Base-by-base conservation (phyloP, 2,113 vertebrate species). In the Megatriorchis doriae region DNA sequence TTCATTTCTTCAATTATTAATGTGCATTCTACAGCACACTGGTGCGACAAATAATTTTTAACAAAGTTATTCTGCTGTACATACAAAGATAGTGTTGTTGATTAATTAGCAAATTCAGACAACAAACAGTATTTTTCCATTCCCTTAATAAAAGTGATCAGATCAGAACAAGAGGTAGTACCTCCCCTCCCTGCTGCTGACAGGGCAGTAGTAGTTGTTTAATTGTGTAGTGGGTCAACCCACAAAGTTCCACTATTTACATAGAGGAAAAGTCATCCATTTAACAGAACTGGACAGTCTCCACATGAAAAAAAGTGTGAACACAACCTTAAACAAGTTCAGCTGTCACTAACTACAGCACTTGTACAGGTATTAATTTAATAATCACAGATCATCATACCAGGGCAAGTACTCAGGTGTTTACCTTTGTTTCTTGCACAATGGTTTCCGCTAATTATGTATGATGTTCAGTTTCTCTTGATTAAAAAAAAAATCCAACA, bases 381-480 rank as follows among this genome's bases (percentile, higher is more conserved):
- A 78, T 38, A 81, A 86, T 23, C 67, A 71, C 83, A 67, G 75
- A 52, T 25, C 53, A 26, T 66, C 91, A 78, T 2, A 20, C 9
- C 72, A 71, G 65, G 40, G 8, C 72, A 55, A n/a, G 83, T 2
- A 43, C 89, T 96, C 91, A 56, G 78, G 36, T 40, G 47, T 16
- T 78, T 25, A 5, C 89, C 56, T 93, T 71, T 71, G 90, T 68
- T 75, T 65, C 91, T 96, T 73, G 62, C 88, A 88, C 85, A 88
- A 75, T 48, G 71, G 7, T 27, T 83, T 61, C 62, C 0, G 0
- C 82, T 96, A 80, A 96, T 95, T 88, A 90, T 0, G 79, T 0
- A 22, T 3, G 7, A 88, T 16, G 6, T 48, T 56, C 53, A 14
- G 88, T 56, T 92, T 80, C 88, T 90, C 62, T 75, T 86, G 29